A percentile compares a stretch with the other conserved stretches of the same genome.
Evolutionary conservation across 2,888 invertebrate genomes (phyloP).

Genomic region (Phalera bucephala): DNA sequence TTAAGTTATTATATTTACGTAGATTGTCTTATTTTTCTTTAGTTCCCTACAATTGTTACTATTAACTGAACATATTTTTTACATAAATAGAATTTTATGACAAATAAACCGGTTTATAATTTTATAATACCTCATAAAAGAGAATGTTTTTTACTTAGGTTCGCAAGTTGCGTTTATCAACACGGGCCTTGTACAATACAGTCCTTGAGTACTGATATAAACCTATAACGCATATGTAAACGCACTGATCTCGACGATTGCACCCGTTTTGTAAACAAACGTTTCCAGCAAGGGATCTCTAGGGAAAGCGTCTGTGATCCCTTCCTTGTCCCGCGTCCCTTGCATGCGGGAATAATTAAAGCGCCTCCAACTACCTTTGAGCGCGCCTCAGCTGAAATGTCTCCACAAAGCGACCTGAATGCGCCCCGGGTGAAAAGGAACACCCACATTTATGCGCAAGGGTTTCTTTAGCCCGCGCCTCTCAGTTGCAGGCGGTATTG

Average conservation of each 20-base stretch:
- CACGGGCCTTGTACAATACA: no score
- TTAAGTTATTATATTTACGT: no score
- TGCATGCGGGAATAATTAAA: conserved; percentile 69
- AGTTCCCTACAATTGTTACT: no score
- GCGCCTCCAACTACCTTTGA: conserved; percentile 62
- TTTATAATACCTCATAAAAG: no score
- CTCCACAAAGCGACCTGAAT: conserved; percentile 59
- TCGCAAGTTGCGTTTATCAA: conserved; percentile 4
- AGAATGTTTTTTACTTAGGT: conserved; percentile 3
- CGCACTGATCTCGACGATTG: conserved; percentile 36
- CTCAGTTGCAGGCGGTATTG: no score
- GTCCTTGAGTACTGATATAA: no score
- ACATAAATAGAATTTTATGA: no score
- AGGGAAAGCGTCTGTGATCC: conserved; percentile 44
- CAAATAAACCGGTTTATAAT: no score
- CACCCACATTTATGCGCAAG: conserved; percentile 48
- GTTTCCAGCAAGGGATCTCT: conserved; percentile 33
- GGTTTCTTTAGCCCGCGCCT: conserved; percentile 17
- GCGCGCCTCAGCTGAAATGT: conserved; percentile 54
- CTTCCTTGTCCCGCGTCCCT: conserved; percentile 39
- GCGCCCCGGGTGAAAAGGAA: conserved; percentile 60
- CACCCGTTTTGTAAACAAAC: conserved; percentile 46
- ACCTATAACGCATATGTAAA: no score
- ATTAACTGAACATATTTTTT: no score
- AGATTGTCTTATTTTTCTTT: no score